phyloP scores from a whole-genome alignment of 1,140 invertebrate genomes.

The Tetragonula clypearis region DNA sequence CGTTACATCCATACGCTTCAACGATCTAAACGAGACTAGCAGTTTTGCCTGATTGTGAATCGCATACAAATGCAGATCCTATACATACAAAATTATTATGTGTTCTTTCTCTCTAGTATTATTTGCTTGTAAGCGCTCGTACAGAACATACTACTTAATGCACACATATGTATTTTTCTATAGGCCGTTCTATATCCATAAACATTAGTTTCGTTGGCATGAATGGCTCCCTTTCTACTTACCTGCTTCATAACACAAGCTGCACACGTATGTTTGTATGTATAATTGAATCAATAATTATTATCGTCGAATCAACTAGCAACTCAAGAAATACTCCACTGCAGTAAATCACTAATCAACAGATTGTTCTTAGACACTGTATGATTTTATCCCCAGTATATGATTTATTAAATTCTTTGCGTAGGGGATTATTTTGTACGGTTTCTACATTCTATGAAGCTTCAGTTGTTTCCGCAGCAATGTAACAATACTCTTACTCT shows the following conservation, averaged over 20 bases:
- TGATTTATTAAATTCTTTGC: neutral
- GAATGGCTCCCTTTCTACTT: neutral
- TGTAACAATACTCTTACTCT: neutral
- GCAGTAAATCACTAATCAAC: neutral
- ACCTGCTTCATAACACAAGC: neutral
- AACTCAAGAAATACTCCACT: neutral
- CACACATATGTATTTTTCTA: neutral
- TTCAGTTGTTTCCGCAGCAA: neutral
- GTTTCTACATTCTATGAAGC: neutral
- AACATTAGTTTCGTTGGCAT: neutral
- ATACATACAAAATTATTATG: no score
- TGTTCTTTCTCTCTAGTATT: neutral
- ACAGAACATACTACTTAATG: neutral
- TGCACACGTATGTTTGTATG: neutral
- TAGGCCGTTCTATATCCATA: neutral
- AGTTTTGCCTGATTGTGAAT: no score
- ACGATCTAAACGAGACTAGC: rapidly evolving
- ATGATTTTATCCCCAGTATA: neutral
- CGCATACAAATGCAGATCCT: no score
- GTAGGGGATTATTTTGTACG: neutral
- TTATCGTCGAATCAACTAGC: neutral
- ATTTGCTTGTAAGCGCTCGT: neutral
- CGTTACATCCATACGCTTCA: no score
- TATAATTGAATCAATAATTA: neutral
- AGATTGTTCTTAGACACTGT: no score